Evolutionary conservation across 2,113 vertebrate species (phyloP).

Genomic region (Pandion haliaetus): DNA sequence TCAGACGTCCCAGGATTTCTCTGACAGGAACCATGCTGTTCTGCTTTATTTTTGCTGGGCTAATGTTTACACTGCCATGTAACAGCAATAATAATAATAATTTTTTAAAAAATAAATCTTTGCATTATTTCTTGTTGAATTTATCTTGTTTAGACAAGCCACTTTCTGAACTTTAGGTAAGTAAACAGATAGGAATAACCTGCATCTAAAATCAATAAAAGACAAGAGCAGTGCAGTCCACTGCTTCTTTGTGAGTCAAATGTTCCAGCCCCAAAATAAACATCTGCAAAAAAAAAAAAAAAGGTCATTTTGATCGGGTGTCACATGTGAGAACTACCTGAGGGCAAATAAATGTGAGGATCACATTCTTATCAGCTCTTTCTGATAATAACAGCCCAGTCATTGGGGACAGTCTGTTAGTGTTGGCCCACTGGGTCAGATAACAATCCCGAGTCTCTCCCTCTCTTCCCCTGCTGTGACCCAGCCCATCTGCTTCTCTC

Average conservation of each 20-base stretch:
- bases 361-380: constrained; percentile 10
- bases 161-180: neutral
- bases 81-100: neutral
- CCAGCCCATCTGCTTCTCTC: constrained; percentile 73
- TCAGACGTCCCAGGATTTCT: neutral
- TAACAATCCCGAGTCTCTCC: constrained; percentile 22
- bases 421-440: constrained; percentile 48
- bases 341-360: constrained; percentile 30
- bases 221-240: neutral
- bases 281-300: neutral
- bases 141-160: neutral
- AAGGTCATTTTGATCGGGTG: neutral
- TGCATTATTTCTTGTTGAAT: neutral
- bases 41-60: neutral
- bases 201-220: neutral
- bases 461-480: constrained; percentile 64
- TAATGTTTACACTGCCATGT: neutral
- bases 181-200: neutral
- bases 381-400: constrained; percentile 21
- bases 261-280: neutral
- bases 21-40: neutral
- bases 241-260: neutral
- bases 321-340: constrained; percentile 43
- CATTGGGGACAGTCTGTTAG: constrained; percentile 34
- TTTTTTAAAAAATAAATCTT: neutral